A percentile compares a stretch with the other conserved stretches of the same genome.
phyloP scores from a whole-genome alignment of 2,113 vertebrate genomes.

The Chionomys nivalis region DNA sequence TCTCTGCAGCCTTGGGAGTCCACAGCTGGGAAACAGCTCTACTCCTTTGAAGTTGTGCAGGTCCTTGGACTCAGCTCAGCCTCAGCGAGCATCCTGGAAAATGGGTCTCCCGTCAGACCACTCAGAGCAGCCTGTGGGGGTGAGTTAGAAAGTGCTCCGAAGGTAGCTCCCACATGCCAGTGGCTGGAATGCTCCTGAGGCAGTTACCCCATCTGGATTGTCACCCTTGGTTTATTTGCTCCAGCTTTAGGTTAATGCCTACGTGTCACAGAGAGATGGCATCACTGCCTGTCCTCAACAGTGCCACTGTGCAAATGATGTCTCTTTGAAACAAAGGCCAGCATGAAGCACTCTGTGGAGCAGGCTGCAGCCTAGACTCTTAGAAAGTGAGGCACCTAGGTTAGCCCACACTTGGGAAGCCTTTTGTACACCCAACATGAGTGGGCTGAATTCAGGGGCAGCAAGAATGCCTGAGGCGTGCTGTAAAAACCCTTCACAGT shows the following conservation, averaged over 20 bases:
- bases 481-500: not conserved
- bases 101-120: not conserved
- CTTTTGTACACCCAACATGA: not conserved
- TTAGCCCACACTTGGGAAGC: not conserved
- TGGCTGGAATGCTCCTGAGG: not conserved
- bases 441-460: not conserved
- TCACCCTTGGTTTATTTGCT: not conserved
- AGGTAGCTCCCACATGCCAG: not conserved
- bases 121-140: not conserved
- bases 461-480: not conserved
- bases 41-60: not conserved
- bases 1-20: not conserved
- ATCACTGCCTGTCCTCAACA: not conserved
- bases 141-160: not conserved
- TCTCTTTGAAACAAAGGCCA: not conserved
- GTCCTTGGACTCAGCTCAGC: not conserved
- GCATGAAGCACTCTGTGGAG: not conserved
- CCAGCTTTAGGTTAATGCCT: not conserved
- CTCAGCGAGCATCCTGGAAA: not conserved
- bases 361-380: not conserved
- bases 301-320: not conserved
- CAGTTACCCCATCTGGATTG: not conserved
- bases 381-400: not conserved
- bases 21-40: not conserved
- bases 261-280: not conserved